Evolutionary conservation across 2,113 vertebrate genomes (phyloP).

Genomic region (Paramormyrops kingsleyae): DNA sequence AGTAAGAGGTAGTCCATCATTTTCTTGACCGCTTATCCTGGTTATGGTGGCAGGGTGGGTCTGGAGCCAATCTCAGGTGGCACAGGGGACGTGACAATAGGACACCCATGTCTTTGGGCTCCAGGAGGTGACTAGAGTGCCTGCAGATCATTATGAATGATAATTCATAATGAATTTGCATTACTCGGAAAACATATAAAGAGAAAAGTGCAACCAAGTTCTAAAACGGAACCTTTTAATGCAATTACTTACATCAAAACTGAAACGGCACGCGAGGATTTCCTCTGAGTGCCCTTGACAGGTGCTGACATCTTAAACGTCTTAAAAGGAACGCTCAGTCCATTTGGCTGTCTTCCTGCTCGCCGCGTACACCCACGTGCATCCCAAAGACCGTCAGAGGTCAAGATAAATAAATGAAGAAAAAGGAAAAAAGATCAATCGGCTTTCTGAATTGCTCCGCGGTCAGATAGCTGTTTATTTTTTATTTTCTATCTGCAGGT

Average conservation of each 20-base stretch:
- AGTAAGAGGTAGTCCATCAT: background rate
- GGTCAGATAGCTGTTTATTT: no score
- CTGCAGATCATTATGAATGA: background rate
- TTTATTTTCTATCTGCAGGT: background rate
- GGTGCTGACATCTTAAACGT: background rate
- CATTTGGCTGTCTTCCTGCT: background rate
- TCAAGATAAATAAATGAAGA: background rate
- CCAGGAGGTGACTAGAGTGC: background rate
- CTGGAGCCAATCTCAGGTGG: background rate
- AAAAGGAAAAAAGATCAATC: background rate
- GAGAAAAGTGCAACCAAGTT: background rate
- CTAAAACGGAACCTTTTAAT: background rate
- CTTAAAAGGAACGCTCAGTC: background rate
- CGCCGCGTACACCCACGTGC: background rate
- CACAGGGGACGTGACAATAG: background rate
- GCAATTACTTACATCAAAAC: background rate
- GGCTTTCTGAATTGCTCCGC: background rate
- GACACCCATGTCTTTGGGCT: background rate
- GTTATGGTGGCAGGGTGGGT: background rate
- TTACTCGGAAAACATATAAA: background rate
- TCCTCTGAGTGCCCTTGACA: background rate
- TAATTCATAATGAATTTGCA: background rate
- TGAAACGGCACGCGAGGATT: background rate
- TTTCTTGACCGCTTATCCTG: background rate
- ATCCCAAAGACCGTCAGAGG: background rate